Base-by-base conservation (phyloP, 1,140 invertebrate species). In the Triops cancriformis region DNA sequence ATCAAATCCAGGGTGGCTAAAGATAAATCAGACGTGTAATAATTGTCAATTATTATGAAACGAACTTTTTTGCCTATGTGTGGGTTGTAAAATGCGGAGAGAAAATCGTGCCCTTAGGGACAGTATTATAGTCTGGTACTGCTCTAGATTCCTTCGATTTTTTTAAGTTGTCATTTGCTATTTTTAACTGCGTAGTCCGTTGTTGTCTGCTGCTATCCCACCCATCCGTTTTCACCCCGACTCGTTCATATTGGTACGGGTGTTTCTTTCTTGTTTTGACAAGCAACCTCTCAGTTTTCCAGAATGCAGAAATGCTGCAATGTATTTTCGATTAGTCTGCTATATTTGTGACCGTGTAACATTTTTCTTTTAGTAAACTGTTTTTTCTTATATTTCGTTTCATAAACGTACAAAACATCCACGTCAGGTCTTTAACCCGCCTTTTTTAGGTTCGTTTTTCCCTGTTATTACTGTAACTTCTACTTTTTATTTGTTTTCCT, bases 1-100 rank as follows among this genome's bases (percentile, higher is more conserved):
- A 64, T 64, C 51, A 64, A 64, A 64, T 64, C 51, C 51, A 64
- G 51, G 51, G 51, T 64, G 51, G 51, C 23, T 64, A 64, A 64
- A 18, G 11, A 45, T 11, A 64, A 64, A 64, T 23, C 31, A 7
- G 7, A 37, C n/a, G n/a, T 64, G 51, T 64, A 64, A 64, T 64
- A 64, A 64, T 64, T 18, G 51, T 64, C 51, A 64, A 18, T 37
- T 37, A 37, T 37, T 37, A 37, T 23, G 51, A n/a, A 23, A 64
- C 51, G 14, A 64, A 64, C 10, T 4, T 37, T 37, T 64, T 64
- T 64, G 51, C 51, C 18, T 64, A 23, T 64, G 51, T 64, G 51
- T 64, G 51, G 31, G 31, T 37, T 37, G 31, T 37, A 37, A 37
- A 64, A 64, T 64, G 51, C 18, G 51, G 2, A 64, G 14, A 18